Evolutionary conservation across 2,113 vertebrate genomes (phyloP), one percentile per base, ranked within the genome.

Genomic region (Terrapene triunguis): DNA sequence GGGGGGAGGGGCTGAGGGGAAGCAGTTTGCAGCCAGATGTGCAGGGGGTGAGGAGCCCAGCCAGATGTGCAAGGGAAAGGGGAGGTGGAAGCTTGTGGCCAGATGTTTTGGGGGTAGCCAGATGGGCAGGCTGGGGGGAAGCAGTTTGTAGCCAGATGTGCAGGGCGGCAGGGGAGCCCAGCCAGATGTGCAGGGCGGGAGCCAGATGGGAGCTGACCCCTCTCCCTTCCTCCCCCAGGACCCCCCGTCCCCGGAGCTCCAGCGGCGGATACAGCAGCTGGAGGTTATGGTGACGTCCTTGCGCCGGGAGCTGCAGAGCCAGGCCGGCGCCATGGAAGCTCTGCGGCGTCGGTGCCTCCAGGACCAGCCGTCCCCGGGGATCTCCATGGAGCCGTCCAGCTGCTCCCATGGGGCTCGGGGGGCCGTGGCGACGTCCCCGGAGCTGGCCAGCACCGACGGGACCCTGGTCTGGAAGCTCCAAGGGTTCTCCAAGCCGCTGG

Each of bases 201-300:
- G 38, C 55, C 54, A 11, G 32, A 12, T 55, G 51, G 65, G 76
- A 59, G 19, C 62, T 65, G 62, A 65, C 14, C 12, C 62, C 14
- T n/a, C 32, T 59, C 21, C 62, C 3, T 5, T 10, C 47, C 24
- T 25, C 82, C 44, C 35, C 24, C 47, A 16, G 54, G 38, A 24
- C 22, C 38, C 47, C 74, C 78, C 25, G 13, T 6, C 21, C n/a
- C 85, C 57, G 50, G 55, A 51, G 32, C 59, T 86, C 88, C 84
- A 82, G 29, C 32, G 82, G 78, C 79, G 92, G 5, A 24, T 82
- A 38, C 57, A 87, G 88, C 38, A 69, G 7, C 97, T 98, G 89
- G 98, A 98, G 87, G 97, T 98, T 96, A 96, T 97, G 86, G 97
- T 98, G 91, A 88, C 96, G 65, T 98, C 98, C 90, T 98, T 98